A percentile compares a stretch with the other conserved stretches of the same genome.
phyloP scores from a whole-genome alignment of 2,113 vertebrate species.

The Actenoides lindsayi region DNA sequence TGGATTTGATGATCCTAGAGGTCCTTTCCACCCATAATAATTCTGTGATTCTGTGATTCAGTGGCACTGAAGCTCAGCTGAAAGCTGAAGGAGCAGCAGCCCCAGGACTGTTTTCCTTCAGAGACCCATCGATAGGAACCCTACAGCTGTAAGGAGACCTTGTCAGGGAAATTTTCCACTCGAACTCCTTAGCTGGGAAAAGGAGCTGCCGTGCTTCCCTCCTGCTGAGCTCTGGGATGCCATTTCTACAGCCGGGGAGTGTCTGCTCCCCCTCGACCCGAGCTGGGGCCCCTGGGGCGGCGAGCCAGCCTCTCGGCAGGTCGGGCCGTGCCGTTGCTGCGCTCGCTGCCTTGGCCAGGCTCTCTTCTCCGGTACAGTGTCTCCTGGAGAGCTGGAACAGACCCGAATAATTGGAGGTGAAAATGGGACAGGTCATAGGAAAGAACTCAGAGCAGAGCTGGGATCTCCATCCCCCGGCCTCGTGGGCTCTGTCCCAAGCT shows the following conservation, averaged over 20 bases:
- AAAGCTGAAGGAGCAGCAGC: background rate
- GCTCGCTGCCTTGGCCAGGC: background rate
- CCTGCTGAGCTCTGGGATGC: background rate
- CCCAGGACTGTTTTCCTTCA: background rate
- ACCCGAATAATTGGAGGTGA: background rate
- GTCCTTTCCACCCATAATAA: too few species aligned
- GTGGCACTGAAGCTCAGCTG: background rate
- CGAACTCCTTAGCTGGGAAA: background rate
- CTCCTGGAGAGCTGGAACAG: rapidly evolving
- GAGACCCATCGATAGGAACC: background rate
- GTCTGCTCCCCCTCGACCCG: rapidly evolving
- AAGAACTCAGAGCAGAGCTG: background rate
- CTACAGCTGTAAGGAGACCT: background rate
- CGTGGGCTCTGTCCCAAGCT: background rate
- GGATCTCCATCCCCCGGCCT: background rate
- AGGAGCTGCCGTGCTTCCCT: background rate
- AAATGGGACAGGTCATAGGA: background rate
- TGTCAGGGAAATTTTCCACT: background rate
- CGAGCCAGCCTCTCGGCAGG: too few species aligned
- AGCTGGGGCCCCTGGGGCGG: background rate
- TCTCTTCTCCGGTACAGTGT: background rate
- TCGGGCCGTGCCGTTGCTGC: background rate
- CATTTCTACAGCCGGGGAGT: rapidly evolving
- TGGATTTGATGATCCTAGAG: too few species aligned
- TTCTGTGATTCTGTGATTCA: too few species aligned